These are phyloP conservation scores for Hycleus phaleratus DNA, from an alignment of 1,140 invertebrate genomes.

Conservation along the genomic window DNA sequence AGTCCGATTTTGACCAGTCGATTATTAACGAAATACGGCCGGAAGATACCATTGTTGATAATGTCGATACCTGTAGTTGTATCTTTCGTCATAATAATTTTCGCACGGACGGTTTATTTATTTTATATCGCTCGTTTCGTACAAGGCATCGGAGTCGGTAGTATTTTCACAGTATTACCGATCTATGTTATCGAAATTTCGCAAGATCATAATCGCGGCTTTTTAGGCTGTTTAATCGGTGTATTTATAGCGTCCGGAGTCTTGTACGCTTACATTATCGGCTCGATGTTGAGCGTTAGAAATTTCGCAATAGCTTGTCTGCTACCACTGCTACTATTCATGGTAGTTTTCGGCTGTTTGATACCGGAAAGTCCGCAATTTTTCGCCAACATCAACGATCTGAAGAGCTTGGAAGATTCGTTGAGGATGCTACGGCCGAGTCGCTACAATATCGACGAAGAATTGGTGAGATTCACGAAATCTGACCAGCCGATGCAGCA, in stretches of 20 bases:
- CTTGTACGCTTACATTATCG: slow-evolving; percentile 10
- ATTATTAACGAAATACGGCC: slow-evolving; percentile 36
- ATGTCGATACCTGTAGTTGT: slow-evolving; percentile 50
- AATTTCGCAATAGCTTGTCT: slow-evolving; percentile 41
- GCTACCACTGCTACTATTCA: slow-evolving; percentile 45
- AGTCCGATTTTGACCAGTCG: slow-evolving; percentile 28
- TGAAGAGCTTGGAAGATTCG: slow-evolving; percentile 51
- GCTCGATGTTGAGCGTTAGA: slow-evolving; percentile 19
- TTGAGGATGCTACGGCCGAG: slow-evolving; percentile 53
- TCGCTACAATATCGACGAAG: slow-evolving; percentile 33
- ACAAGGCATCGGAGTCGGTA: slow-evolving; percentile 57
- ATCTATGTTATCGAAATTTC: slow-evolving; percentile 60
- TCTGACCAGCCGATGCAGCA: slow-evolving; percentile 23
- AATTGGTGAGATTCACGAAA: slow-evolving; percentile 45
- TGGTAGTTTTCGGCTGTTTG: slow-evolving; percentile 41
- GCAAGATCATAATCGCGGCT: slow-evolving; percentile 56
- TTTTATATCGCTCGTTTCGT: slow-evolving; percentile 46
- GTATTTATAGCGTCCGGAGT: slow-evolving; percentile 8
- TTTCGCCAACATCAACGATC: slow-evolving; percentile 48
- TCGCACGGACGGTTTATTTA: slow-evolving; percentile 42
- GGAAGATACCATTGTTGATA: slow-evolving; percentile 41
- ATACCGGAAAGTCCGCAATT: slow-evolving; percentile 70
- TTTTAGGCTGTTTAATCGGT: slow-evolving; percentile 10
- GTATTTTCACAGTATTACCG: slow-evolving; percentile 52
- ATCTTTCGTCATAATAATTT: slow-evolving; percentile 55